Conservation (phyloP, 1,140 invertebrate genomes). For the Drosophila nigromelanica region DNA sequence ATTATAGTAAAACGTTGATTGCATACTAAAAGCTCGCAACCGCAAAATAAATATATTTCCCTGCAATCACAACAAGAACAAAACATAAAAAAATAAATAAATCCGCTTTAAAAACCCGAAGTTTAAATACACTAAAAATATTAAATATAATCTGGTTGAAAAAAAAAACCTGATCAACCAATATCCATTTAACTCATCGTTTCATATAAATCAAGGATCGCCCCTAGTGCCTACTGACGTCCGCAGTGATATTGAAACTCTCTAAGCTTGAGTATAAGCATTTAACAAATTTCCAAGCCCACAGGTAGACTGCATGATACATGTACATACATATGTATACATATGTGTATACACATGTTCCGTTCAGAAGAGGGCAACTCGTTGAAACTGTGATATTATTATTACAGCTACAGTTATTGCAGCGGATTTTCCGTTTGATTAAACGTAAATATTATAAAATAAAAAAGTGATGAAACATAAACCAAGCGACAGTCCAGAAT, state of each 20-base stretch:
- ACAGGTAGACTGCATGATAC: no score
- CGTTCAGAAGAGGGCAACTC: conserved; percentile 20
- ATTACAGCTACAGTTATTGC: conserved; percentile 73
- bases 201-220: no score
- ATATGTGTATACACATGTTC: conserved; percentile 8
- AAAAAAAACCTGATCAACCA: no score
- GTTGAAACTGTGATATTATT: conserved; percentile 42
- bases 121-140: background rate
- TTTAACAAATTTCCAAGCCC: no score
- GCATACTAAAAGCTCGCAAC: conserved; percentile 46
- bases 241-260: no score
- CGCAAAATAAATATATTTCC: conserved; percentile 74
- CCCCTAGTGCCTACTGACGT: no score
- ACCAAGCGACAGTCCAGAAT: background rate
- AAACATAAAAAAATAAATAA: background rate
- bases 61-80: conserved; percentile 27
- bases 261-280: no score
- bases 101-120: background rate
- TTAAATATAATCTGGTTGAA: background rate
- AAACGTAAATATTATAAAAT: conserved; percentile 79
- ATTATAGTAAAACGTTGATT: conserved; percentile 36
- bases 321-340: background rate
- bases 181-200: no score
- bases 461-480: conserved; percentile 22
- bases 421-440: conserved; percentile 82